Conservation (phyloP, 2,797 vertebrate species). For the Dendrocincla tyrannina region DNA sequence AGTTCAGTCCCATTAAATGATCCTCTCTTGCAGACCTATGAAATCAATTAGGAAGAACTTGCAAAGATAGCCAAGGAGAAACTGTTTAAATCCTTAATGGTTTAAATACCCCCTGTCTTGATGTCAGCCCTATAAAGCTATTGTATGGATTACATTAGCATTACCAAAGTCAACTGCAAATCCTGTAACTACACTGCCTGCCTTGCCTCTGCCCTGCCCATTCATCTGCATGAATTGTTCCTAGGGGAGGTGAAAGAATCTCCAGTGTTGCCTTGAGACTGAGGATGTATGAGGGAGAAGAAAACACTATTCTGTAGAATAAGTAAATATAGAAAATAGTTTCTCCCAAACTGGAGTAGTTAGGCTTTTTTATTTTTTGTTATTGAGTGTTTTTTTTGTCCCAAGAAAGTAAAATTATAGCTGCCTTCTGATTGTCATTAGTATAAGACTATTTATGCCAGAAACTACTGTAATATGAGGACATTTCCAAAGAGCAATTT, state of each 20-base stretch:
- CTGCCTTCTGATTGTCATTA: neutral
- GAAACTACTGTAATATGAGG: neutral
- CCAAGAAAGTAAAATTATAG: neutral
- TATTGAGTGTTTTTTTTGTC: accelerated
- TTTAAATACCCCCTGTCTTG: constrained; percentile 30
- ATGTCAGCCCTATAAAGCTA: constrained; percentile 23
- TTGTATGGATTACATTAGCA: constrained; percentile 41
- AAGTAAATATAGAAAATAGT: neutral
- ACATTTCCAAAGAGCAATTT: neutral
- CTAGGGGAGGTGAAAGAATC: neutral
- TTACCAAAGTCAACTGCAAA: neutral
- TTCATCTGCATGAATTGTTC: neutral
- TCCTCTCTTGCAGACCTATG: neutral
- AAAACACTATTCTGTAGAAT: neutral
- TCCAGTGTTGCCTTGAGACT: neutral
- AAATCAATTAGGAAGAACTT: constrained; percentile 53
- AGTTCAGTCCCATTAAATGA: neutral
- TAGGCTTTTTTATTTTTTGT: neutral
- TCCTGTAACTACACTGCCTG: neutral
- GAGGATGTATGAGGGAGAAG: neutral
- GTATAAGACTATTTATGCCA: neutral
- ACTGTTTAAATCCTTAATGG: constrained; percentile 35
- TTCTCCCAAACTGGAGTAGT: neutral
- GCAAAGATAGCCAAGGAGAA: constrained; percentile 10
- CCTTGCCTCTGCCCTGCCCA: neutral